phyloP scores from a whole-genome alignment of 2,113 vertebrate species.

The Indicator indicator region DNA sequence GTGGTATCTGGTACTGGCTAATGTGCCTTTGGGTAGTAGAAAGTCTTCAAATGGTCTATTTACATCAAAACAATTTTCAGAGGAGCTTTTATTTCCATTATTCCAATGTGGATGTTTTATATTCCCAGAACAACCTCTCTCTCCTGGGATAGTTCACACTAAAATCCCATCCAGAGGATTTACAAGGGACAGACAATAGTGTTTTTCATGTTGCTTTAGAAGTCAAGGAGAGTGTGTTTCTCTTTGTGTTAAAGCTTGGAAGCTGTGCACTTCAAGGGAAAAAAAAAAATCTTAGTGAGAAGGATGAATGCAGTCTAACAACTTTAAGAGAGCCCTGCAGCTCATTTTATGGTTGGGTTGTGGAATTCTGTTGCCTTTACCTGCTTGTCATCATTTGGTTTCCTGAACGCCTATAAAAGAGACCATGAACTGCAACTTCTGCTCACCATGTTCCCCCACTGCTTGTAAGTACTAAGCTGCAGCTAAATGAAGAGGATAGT shows the following conservation, averaged over 20 bases:
- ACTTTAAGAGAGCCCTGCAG: background rate
- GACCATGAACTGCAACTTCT: background rate
- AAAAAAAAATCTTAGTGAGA: background rate
- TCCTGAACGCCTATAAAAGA: background rate
- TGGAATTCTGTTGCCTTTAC: conserved; percentile 18
- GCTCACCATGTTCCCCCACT: background rate
- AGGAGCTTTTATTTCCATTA: conserved; percentile 17
- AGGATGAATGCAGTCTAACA: conserved; percentile 31
- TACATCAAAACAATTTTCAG: conserved; percentile 38
- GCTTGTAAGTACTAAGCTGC: background rate
- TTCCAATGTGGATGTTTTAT: conserved; percentile 10
- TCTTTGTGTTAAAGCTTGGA: conserved; percentile 27
- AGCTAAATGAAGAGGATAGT: background rate
- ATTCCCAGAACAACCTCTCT: conserved; percentile 26
- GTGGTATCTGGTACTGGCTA: background rate
- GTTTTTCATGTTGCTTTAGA: conserved; percentile 45
- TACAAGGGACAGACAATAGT: conserved; percentile 41
- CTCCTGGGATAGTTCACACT: conserved; percentile 53
- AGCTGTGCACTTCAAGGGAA: background rate
- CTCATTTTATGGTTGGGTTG: conserved; percentile 8
- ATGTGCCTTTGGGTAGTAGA: background rate
- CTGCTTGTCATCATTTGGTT: background rate
- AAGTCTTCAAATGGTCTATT: background rate
- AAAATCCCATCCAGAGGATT: conserved; percentile 57
- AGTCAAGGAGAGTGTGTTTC: conserved; percentile 42